Percentiles rank a stretch among this genome's conserved stretches.
Evolutionary conservation across 2,113 vertebrate species (phyloP).

Genomic region (Neogobius melanostomus): DNA sequence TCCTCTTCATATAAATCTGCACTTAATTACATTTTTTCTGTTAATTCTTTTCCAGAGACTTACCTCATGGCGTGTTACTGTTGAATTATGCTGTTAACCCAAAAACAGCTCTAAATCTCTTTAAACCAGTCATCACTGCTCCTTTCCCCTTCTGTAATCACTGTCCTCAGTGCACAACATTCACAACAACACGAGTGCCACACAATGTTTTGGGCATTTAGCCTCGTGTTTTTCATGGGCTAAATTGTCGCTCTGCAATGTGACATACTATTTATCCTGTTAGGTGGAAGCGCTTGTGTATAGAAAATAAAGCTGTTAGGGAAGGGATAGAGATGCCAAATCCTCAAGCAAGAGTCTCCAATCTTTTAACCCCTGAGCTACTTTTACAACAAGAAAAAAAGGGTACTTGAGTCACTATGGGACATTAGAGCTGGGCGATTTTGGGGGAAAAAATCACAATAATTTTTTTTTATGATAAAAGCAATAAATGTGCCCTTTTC

Average conservation of each 20-base stretch:
- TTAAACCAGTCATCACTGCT: constrained; percentile 34
- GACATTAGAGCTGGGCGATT: too few relatives aligned
- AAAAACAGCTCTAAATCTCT: constrained; percentile 28
- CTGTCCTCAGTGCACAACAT: constrained; percentile 17
- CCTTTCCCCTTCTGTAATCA: constrained; percentile 42
- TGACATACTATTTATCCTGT: neutral
- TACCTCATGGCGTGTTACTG: constrained; percentile 33
- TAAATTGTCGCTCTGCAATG: neutral
- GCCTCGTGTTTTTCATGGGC: constrained; percentile 8
- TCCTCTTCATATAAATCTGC: too few relatives aligned
- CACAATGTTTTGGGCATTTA: neutral
- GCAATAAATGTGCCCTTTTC: too few relatives aligned
- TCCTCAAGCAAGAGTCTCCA: too few relatives aligned
- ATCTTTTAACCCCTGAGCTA: too few relatives aligned
- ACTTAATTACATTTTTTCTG: neutral
- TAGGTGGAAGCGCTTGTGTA: too few relatives aligned
- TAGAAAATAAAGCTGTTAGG: too few relatives aligned
- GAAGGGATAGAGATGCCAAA: too few relatives aligned
- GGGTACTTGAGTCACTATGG: too few relatives aligned
- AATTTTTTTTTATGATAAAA: too few relatives aligned
- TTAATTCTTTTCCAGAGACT: constrained; percentile 6
- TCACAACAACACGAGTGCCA: constrained; percentile 5
- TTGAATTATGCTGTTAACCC: constrained; percentile 35
- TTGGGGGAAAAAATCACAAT: too few relatives aligned
- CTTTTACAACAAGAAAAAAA: too few relatives aligned